Evolutionary conservation across 2,888 invertebrate genomes (phyloP), one percentile per base, ranked within the genome.

Genomic region (Phortica okadai): DNA sequence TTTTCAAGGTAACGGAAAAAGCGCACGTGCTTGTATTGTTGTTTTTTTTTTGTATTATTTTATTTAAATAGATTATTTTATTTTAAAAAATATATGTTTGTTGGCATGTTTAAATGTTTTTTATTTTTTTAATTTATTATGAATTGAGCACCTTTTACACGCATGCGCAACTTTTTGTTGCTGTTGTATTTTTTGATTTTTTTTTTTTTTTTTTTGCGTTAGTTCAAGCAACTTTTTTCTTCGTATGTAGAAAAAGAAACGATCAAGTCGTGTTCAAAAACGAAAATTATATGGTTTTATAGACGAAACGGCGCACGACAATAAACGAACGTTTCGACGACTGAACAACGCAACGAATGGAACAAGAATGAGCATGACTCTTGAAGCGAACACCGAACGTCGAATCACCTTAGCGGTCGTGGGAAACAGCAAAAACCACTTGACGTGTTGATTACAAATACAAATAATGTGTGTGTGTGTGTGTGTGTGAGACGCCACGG

Each of bases 301-400:
- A 21, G 21, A 21, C 21, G 21, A 56, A 14, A 56, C n/a, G 14
- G 6, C 56, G n/a, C 21, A 56, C 11, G 56, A 11, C 6, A 56
- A 56, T 56, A 56, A n/a, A 58, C 14, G n/a, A 59, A 59, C 45
- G 7, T 8, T 59, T 21, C 59, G n/a, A 56, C 59, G 16, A 59
- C 59, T 21, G 59, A 11, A 59, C 6, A 7, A 21, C 59, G 59
- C 59, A 59, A 59, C 59, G 59, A 14, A 59, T 16, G 59, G 16
- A 45, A 59, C 25, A 3, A 3, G 59, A 59, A 59, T n/a, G 6
- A n/a, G 64, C 70, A 75, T 74, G 74, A 59, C 59, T 21, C 14
- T 59, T 16, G 21, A 21, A 21, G 21, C 21, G 21, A 21, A 21
- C 21, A 21, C 21, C 21, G 21, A 21, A 21, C 21, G 21, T 21